phyloP scores from a whole-genome alignment of 2,888 invertebrate genomes.

The Eudasyphora cyanicolor region DNA sequence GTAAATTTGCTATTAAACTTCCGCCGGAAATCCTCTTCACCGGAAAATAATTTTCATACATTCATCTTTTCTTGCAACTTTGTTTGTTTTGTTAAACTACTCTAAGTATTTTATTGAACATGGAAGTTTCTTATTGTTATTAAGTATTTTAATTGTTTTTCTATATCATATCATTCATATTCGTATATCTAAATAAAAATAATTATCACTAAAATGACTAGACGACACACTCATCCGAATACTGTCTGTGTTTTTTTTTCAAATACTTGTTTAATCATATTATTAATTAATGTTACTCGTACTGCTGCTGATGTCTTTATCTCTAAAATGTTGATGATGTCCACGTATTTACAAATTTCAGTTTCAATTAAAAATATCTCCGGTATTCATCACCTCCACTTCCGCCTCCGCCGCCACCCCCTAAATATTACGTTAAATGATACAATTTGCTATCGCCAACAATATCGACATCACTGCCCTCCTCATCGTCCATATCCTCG shows the following conservation, averaged over 20 bases:
- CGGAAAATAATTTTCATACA: too few relatives aligned
- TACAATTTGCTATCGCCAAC: constrained; percentile 78
- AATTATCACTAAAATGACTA: constrained; percentile 63
- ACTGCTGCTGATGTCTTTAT: neutral
- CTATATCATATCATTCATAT: too few relatives aligned
- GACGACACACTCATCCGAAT: constrained; percentile 54
- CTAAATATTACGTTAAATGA: constrained; percentile 76
- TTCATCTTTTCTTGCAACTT: too few relatives aligned
- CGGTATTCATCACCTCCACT: neutral
- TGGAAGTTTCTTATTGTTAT: constrained; percentile 51
- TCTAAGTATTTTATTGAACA: constrained; percentile 50
- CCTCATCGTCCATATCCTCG: constrained; percentile 75
- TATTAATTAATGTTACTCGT: neutral
- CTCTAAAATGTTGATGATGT: neutral
- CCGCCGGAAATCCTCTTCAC: too few relatives aligned
- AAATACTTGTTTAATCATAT: neutral
- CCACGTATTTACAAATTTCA: constrained; percentile 37
- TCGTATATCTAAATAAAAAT: neutral
- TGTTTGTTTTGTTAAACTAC: neutral
- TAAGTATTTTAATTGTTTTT: neutral
- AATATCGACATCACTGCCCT: constrained; percentile 80
- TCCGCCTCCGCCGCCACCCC: neutral
- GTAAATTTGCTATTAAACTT: too few relatives aligned
- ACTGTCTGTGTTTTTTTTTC: neutral
- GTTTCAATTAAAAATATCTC: constrained; percentile 33